A percentile compares a stretch with the other conserved stretches of the same genome.
Conservation (phyloP, 1,140 invertebrate species). For the Saccostrea cuccullata region DNA sequence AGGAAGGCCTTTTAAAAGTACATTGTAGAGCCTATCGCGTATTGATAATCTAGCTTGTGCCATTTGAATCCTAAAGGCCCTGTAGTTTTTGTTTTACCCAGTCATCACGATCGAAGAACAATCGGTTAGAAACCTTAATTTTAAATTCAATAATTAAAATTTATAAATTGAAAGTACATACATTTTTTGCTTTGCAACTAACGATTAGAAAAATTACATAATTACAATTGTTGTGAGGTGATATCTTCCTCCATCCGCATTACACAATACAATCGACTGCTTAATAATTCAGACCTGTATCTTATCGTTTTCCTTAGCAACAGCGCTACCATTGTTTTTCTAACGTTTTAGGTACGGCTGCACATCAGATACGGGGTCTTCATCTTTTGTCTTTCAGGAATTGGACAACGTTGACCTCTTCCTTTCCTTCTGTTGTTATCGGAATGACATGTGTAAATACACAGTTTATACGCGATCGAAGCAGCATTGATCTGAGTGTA, state of each 20-base stretch:
- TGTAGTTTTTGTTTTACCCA: too few species aligned
- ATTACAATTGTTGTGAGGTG: not conserved
- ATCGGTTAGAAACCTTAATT: too few species aligned
- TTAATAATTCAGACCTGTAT: conserved; percentile 16
- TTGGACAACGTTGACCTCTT: not conserved
- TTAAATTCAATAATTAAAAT: too few species aligned
- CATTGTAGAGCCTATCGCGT: too few species aligned
- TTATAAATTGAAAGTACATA: too few species aligned
- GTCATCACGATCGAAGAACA: too few species aligned
- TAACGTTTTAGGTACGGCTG: not conserved
- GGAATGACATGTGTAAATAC: conserved; percentile 16
- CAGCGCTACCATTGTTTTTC: not conserved
- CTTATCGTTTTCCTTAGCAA: conserved; percentile 34
- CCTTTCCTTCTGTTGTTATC: not conserved
- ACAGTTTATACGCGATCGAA: conserved; percentile 18
- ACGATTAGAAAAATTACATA: not conserved
- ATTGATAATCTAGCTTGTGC: too few species aligned
- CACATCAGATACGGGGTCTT: not conserved
- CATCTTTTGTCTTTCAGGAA: conserved; percentile 1
- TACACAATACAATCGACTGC: not conserved
- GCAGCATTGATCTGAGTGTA: not conserved
- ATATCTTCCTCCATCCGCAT: not conserved
- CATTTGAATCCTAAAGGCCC: too few species aligned
- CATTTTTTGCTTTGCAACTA: too few species aligned
- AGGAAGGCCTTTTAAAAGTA: too few species aligned